Percentiles rank a stretch among this genome's conserved stretches.
phyloP scores from a whole-genome alignment of 2,888 invertebrate species.

The Flexamia atlantica region DNA sequence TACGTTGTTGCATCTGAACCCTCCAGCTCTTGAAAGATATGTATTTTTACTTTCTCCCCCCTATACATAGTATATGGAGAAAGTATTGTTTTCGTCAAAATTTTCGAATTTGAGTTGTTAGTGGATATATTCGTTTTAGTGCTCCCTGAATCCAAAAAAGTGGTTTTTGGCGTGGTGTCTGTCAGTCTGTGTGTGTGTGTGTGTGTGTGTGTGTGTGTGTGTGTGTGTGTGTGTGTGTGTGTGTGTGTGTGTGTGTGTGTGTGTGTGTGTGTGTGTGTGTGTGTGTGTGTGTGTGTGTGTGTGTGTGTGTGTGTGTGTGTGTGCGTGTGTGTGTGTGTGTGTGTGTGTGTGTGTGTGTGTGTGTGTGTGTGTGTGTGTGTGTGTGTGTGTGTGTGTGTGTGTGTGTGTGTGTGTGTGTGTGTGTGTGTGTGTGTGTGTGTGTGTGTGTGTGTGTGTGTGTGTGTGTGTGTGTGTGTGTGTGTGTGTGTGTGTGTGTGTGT shows the following conservation, averaged over 20 bases:
- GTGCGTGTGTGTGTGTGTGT: neutral
- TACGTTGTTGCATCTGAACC: too few species aligned
- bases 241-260: slow-evolving; percentile 9
- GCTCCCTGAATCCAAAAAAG: neutral
- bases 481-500: too few species aligned
- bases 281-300: slow-evolving; percentile 9
- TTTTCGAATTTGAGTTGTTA: neutral
- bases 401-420: slow-evolving; percentile 9
- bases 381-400: slow-evolving; percentile 9
- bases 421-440: neutral
- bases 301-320: slow-evolving; percentile 9
- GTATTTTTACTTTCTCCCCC: slow-evolving; percentile 4
- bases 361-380: slow-evolving; percentile 3
- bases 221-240: slow-evolving; percentile 9
- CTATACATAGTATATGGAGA: slow-evolving; percentile 9
- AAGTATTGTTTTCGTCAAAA: slow-evolving; percentile 2
- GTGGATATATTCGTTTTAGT: neutral
- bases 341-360: slow-evolving; percentile 9
- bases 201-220: neutral
- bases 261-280: slow-evolving; percentile 5
- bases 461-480: slow-evolving; percentile 3
- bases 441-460: slow-evolving; percentile 3
- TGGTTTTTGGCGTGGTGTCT: neutral
- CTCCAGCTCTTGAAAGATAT: too few species aligned
- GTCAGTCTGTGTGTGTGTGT: neutral